Conservation (phyloP, 2,797 vertebrate species). For the Adrianichthys oophorus region DNA sequence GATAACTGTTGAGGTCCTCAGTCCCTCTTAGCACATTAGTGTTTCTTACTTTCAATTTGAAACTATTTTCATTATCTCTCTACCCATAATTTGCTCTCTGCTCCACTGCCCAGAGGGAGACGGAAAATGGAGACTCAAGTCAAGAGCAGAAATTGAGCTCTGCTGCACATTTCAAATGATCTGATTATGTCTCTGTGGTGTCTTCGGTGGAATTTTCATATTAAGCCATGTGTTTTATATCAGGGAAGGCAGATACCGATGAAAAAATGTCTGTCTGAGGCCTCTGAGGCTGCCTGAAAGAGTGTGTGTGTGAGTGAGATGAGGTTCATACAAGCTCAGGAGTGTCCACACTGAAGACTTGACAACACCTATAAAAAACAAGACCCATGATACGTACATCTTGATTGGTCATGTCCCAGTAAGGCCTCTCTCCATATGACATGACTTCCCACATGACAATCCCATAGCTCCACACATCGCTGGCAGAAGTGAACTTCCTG, state of each 20-base stretch:
- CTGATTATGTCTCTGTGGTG: constrained; percentile 67
- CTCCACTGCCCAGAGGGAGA: constrained; percentile 74
- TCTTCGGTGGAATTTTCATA: constrained; percentile 56
- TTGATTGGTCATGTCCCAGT: constrained; percentile 87
- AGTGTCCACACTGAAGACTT: constrained; percentile 5
- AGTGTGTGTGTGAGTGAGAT: constrained; percentile 1
- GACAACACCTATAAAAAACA: constrained; percentile 4
- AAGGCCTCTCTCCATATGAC: constrained; percentile 83
- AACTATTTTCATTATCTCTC: constrained; percentile 82
- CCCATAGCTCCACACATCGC: constrained; percentile 84
- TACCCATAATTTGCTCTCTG: constrained; percentile 76
- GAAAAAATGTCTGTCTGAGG: constrained; percentile 46
- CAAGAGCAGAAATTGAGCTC: constrained; percentile 72
- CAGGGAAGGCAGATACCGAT: constrained; percentile 49
- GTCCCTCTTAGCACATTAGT: constrained; percentile 81
- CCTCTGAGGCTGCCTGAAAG: constrained; percentile 32
- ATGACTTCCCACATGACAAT: constrained; percentile 87
- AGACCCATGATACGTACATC: constrained; percentile 69
- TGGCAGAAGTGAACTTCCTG: constrained; percentile 84
- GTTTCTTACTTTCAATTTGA: constrained; percentile 80
- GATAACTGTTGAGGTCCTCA: constrained; percentile 78
- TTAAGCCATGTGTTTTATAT: constrained; percentile 63
- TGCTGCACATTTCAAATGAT: constrained; percentile 73
- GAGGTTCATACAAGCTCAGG: not conserved
- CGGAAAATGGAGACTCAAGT: constrained; percentile 73